Conservation (phyloP, 2,113 vertebrate species). For the Hemiscyllium ocellatum region DNA sequence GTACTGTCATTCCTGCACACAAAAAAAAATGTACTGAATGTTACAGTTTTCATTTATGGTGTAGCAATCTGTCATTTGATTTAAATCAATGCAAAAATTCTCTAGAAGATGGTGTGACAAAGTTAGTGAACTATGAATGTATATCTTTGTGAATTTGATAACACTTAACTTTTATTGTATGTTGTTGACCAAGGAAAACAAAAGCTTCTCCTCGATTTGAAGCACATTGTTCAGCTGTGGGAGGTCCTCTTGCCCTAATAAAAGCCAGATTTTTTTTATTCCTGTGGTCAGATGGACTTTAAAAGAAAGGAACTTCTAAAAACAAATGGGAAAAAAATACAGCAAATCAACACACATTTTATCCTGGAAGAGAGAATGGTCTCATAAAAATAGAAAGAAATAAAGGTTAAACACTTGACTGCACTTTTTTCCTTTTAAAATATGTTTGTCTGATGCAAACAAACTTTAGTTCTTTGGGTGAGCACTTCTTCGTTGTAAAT, state of each 20-base stretch:
- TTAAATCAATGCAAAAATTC: background rate
- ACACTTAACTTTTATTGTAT: background rate
- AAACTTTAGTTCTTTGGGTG: background rate
- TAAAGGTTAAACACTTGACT: background rate
- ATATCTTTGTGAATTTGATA: background rate
- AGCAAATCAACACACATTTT: background rate
- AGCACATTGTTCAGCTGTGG: background rate
- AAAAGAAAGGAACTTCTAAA: background rate
- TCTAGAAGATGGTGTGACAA: background rate
- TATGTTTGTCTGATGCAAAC: background rate
- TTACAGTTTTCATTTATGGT: background rate
- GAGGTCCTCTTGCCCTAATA: background rate
- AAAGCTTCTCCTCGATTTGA: background rate
- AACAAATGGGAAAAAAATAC: background rate
- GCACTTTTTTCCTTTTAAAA: background rate
- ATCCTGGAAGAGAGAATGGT: background rate
- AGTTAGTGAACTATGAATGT: background rate
- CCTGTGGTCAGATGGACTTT: background rate
- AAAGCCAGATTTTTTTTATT: background rate
- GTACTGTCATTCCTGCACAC: background rate
- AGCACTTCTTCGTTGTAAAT: background rate
- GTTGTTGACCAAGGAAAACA: background rate
- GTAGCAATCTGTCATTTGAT: background rate
- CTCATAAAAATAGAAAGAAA: background rate
- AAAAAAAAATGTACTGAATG: background rate